These are phyloP conservation scores for Cebus imitator DNA, from an alignment of 2,113 vertebrate species.

Conservation along the genomic window DNA sequence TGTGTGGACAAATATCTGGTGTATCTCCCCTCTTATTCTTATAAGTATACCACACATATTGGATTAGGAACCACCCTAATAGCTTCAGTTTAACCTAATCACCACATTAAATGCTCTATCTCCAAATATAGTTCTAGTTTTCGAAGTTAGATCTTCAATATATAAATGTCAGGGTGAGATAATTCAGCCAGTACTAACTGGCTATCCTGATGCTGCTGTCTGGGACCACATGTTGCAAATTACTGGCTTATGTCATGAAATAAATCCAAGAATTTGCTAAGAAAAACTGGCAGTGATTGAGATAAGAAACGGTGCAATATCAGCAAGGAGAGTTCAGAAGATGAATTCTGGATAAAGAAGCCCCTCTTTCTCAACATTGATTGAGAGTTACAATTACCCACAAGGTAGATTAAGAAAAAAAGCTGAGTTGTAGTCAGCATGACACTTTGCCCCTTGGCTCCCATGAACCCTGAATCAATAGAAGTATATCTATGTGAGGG, in stretches of 20 bases:
- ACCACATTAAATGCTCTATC: not conserved
- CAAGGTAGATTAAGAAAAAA: accelerated
- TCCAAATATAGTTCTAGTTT: not conserved
- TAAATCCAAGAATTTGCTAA: not conserved
- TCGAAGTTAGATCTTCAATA: not conserved
- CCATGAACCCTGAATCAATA: not conserved
- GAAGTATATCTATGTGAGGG: not conserved
- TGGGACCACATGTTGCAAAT: not conserved
- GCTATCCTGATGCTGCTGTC: not conserved
- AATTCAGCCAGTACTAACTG: not conserved
- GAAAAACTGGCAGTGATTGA: not conserved
- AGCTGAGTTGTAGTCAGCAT: not conserved
- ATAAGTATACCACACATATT: not conserved
- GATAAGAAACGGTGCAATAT: not conserved
- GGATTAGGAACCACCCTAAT: not conserved
- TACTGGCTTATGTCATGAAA: not conserved
- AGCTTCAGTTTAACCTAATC: not conserved
- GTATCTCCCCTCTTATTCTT: not conserved
- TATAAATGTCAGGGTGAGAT: not conserved
- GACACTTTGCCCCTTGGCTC: not conserved
- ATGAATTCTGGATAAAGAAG: not conserved
- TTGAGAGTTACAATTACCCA: not conserved
- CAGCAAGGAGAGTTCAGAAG: not conserved
- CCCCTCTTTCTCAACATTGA: not conserved
- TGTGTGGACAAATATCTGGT: not conserved